Evolutionary conservation across 2,113 vertebrate genomes (phyloP).

Genomic region (Girardinichthys multiradiatus): DNA sequence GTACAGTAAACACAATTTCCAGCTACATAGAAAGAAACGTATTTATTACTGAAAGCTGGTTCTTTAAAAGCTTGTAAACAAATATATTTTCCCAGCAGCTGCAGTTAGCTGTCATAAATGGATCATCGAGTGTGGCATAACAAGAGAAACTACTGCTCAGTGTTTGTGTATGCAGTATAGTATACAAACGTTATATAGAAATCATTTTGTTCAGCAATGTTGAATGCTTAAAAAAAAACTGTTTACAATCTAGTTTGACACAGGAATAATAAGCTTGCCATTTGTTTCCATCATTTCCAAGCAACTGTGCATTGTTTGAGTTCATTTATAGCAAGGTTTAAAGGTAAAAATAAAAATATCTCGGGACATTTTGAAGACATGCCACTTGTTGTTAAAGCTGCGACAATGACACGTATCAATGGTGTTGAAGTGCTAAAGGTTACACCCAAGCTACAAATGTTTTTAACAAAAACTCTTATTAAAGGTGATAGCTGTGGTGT

Average conservation of each 20-base stretch:
- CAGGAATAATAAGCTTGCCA: neutral
- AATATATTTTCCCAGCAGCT: slow-evolving; percentile 9
- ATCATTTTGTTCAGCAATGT: slow-evolving; percentile 4
- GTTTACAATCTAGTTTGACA: neutral
- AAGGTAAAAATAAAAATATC: slow-evolving; percentile 39
- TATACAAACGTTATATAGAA: neutral
- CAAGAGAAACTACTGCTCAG: neutral
- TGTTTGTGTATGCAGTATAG: neutral
- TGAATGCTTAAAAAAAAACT: neutral
- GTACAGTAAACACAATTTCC: neutral
- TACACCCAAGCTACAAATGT: slow-evolving; percentile 58
- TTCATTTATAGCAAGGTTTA: slow-evolving; percentile 5
- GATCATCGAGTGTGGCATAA: neutral
- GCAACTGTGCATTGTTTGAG: slow-evolving; percentile 10
- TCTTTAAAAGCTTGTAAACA: slow-evolving; percentile 1
- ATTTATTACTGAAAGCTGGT: neutral
- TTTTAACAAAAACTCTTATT: slow-evolving; percentile 70
- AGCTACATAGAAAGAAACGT: neutral
- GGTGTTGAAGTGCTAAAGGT: slow-evolving; percentile 56
- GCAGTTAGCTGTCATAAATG: neutral
- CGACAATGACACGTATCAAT: slow-evolving; percentile 33
- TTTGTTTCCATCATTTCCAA: neutral
- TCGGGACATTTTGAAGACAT: slow-evolving; percentile 28
- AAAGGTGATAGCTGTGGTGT: slow-evolving; percentile 61
- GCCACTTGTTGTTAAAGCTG: slow-evolving; percentile 34